Evolutionary conservation across 2,888 invertebrate species (phyloP), one percentile per base, ranked within the genome.

Genomic region (Sarcophaga caerulescens): DNA sequence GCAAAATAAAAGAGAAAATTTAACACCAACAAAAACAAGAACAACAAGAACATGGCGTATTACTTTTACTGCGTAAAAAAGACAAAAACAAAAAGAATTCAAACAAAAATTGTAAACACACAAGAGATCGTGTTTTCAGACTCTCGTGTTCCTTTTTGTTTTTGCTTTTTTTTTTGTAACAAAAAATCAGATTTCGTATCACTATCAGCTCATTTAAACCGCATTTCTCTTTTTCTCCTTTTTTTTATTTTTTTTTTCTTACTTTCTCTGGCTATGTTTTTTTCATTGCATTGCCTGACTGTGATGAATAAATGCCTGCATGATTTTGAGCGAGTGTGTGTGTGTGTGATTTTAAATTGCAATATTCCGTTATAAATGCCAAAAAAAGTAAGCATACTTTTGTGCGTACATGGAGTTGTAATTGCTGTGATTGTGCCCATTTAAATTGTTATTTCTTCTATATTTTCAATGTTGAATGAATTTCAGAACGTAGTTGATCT

Each of bases 141-240:
- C 14, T 2, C 17, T 14, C 52, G 17, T 14, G 17, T 52, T 52
- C 17, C 52, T 3, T 11, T 14, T 14, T 52, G 5, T 17, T 52
- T 17, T 3, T 52, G 1, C 17, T 14, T 17, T 52, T 52, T 47
- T 47, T 12, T 3, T 14, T 14, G 14, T 14, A 83, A 74, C 65
- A 77, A 66, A 74, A 78, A 83, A 69, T 75, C 76, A 60, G 81
- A 66, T 70, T 63, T 66, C 73, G 74, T 14, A 79, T 78, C 44
- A 66, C 77, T 74, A 73, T 77, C 74, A 23, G 21, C 44, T 74
- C 44, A 45, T 47, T 78, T 65, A 74, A 85, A 60, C 11, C 44
- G 8, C 21, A 59, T 17, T 69, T 73, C 52, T 44, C 19, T 57
- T 57, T 62, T 52, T 57, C 73, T 52, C 73, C 10, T 70, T 10